Base-by-base conservation (phyloP, 2,888 invertebrate genomes). In the Agapetus fuscipes region DNA sequence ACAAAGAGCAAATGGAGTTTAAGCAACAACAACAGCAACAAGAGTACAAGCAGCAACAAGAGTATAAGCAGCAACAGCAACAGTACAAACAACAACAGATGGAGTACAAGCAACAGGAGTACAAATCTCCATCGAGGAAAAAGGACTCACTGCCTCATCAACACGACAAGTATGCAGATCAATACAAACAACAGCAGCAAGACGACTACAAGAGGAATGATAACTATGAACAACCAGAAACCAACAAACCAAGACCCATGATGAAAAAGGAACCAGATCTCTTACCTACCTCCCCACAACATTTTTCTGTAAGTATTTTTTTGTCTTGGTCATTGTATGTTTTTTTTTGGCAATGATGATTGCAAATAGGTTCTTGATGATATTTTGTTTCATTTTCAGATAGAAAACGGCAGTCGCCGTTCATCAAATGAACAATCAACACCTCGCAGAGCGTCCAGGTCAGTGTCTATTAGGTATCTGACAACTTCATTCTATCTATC, bases 361-460 rank as follows among this genome's bases (percentile, higher is more conserved):
- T n/a, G n/a, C n/a, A n/a, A n/a, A n/a, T n/a, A n/a, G n/a, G n/a
- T 34, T 34, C 6, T 10, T 5, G 25, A 25, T 4, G 4, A 6
- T 26, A 34, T 34, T 26, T 11, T n/a, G 10, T n/a, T 37, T 28
- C 17, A 5, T 16, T 41, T 41, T 17, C 16, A 46, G 47, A 39
- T 42, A 14, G 42, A 42, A 11, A 26, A 34, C 14, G 34, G 20
- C 5, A 48, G 47, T 26, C 35, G 47, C 25, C 13, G 47, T 28
- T 29, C 45, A 11, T 45, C 45, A 17, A 42, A 28, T 14, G 47
- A 45, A 40, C 47, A 48, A 36, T 16, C 39, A 13, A 37, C 43
- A 12, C 30, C 47, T n/a, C 28, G 47, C 5, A 29, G 47, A 45
- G 47, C 47, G 20, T 48, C 47, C 3, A 48, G 47, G 47, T 48